Base-by-base conservation (phyloP, 2,113 vertebrate genomes). In the Accipiter cooperii region DNA sequence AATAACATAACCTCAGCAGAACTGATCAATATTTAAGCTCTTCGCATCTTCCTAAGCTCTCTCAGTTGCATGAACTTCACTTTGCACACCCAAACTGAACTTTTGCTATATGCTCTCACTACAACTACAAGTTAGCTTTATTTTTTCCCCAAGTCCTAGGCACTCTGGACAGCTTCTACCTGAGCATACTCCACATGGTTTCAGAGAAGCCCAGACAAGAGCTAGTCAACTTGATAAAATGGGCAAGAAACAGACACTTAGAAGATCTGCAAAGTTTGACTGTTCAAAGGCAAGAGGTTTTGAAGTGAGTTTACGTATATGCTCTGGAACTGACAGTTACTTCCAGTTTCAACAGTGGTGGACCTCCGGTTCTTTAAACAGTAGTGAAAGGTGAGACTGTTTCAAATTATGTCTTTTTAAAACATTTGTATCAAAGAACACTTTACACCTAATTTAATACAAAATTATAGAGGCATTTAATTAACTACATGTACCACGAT, bases 401-500 rank as follows among this genome's bases (percentile, higher is more conserved):
- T 70, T 69, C 31, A 63, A 80, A 74, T 64, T 6, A 51, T 4
- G 36, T 5, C 8, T 38, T 46, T 49, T 60, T 38, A 25, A 49
- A 44, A 44, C 42, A 31, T 16, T 61, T 28, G 2, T 25, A 49
- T 36, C 40, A 65, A 61, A 74, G 26, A 85, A 76, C 38, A 71
- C 19, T 58, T 68, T 4, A 70, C 24, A 60, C 4, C 34, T 84
- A 18, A 61, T 49, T 61, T 55, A 76, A 86, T 21, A 34, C 3
- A 10, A 94, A 86, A 86, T 26, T 24, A 73, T 4, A 47, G 63
- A 73, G 22, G 47, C 9, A 63, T n/a, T 52, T 76, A 47, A 64
- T 2, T 64, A 38, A 61, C 9, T 9, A n/a, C 0, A 1, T 11
- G 10, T 10, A 31, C n/a, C 14, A 24, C 8, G 10, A 75, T n/a